Conservation (phyloP, 2,797 vertebrate species). For the Odontamblyopus rebecca region DNA sequence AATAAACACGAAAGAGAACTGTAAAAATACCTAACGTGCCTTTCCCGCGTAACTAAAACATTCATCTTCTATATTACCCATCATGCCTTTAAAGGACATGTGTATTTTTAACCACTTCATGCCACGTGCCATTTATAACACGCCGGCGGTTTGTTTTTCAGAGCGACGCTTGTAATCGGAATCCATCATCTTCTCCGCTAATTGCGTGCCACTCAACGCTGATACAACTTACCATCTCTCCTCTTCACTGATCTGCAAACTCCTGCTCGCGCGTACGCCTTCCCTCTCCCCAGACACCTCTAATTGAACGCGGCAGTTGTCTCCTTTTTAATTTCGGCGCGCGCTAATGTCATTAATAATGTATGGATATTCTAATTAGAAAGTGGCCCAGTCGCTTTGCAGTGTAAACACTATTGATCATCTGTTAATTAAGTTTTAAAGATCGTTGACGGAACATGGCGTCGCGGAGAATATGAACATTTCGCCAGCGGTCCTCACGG, state of each 20-base stretch:
- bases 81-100: background rate
- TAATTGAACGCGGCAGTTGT: constrained; percentile 75
- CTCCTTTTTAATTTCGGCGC: constrained; percentile 77
- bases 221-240: constrained; percentile 21
- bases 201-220: constrained; percentile 21
- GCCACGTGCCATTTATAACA: background rate
- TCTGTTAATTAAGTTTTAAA: constrained; percentile 82
- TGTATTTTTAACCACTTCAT: background rate
- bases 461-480: constrained; percentile 66
- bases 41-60: background rate
- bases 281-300: constrained; percentile 27
- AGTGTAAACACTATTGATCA: constrained; percentile 84
- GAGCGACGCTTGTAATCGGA: constrained; percentile 27
- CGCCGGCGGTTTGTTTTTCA: constrained; percentile 1
- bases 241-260: constrained; percentile 26
- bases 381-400: constrained; percentile 74
- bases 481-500: constrained; percentile 44
- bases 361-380: constrained; percentile 83
- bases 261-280: constrained; percentile 21
- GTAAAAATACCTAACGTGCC: background rate
- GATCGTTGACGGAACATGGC: constrained; percentile 69
- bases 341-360: constrained; percentile 82
- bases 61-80: background rate
- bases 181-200: constrained; percentile 18
- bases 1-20: no score